A percentile compares a stretch with the other conserved stretches of the same genome.
These are phyloP conservation scores for Phrynocephalus guinanensis DNA, from an alignment of 2,797 vertebrate species.

Conservation along the genomic window DNA sequence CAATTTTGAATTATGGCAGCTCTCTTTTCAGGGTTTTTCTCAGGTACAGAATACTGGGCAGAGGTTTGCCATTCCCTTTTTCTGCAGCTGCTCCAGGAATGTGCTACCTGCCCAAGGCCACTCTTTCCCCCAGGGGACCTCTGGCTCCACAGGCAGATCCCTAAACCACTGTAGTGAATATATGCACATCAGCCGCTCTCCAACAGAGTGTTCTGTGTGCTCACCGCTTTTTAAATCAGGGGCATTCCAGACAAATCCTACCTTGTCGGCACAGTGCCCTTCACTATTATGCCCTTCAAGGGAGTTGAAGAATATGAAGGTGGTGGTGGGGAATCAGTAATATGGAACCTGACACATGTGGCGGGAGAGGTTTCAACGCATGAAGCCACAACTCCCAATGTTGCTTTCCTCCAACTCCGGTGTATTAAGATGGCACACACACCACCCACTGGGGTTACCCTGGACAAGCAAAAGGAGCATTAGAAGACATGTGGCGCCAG, in stretches of 20 bases:
- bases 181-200: background rate
- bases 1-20: too few species aligned
- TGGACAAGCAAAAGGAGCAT: background rate
- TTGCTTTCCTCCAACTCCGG: background rate
- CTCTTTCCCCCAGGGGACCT: too few species aligned
- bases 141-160: too few species aligned
- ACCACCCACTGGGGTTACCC: background rate
- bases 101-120: too few species aligned
- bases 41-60: too few species aligned
- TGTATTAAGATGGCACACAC: background rate
- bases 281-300: background rate
- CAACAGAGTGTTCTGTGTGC: background rate
- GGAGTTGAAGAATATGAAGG: background rate
- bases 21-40: too few species aligned
- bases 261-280: too few species aligned
- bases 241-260: background rate
- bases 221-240: background rate
- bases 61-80: too few species aligned
- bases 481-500: too few species aligned
- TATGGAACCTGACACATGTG: background rate
- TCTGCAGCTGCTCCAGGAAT: too few species aligned
- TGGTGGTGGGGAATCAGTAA: background rate
- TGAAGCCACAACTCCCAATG: background rate
- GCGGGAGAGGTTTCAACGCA: background rate
- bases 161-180: too few species aligned